These are phyloP conservation scores for Leptopilina boulardi DNA, from an alignment of 1,140 invertebrate species.

Conservation along the genomic window DNA sequence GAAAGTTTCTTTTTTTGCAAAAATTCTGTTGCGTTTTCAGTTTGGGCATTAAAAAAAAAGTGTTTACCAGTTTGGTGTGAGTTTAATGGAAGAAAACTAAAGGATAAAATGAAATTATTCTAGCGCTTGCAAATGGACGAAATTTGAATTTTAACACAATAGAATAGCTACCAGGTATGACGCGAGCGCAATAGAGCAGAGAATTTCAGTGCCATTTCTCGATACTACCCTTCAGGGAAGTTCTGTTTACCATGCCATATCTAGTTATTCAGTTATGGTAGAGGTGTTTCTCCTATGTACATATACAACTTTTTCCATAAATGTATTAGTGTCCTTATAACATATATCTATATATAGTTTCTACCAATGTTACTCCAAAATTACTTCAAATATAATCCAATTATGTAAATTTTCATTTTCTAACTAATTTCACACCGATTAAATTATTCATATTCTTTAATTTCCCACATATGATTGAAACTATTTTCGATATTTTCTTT, in stretches of 20 bases:
- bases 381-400: constrained; percentile 10
- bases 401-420: not conserved
- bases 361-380: not conserved
- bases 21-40: not conserved
- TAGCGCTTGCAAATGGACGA: constrained; percentile 11
- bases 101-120: constrained; percentile 19
- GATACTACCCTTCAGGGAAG: constrained; percentile 9
- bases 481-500: too few relatives aligned
- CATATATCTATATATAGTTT: too few relatives aligned
- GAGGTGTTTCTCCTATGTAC: not conserved
- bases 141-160: constrained; percentile 19
- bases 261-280: constrained; percentile 1
- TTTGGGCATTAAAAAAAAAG: too few relatives aligned
- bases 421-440: not conserved
- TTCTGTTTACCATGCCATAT: not conserved
- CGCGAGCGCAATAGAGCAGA: not conserved
- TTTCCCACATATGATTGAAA: too few relatives aligned
- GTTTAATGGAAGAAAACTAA: not conserved
- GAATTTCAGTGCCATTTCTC: constrained; percentile 4
- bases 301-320: not conserved
- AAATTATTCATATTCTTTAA: not conserved
- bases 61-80: not conserved
- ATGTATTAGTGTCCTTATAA: not conserved
- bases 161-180: not conserved
- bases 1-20: too few relatives aligned